Evolutionary conservation across 2,113 vertebrate species (phyloP).

Genomic region (Ramphastos sulfuratus): DNA sequence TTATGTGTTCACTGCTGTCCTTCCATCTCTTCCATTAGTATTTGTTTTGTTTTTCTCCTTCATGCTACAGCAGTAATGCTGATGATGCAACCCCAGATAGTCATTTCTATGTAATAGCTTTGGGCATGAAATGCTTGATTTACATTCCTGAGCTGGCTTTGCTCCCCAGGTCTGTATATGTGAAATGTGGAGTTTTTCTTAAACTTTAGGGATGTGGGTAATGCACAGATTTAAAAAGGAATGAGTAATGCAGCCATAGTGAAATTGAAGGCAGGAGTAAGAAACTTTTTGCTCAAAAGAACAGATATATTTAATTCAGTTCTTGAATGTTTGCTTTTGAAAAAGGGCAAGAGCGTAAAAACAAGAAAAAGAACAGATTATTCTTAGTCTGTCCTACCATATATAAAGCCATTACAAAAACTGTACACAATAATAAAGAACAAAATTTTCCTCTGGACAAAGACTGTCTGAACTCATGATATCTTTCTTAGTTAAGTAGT

Average conservation of each 20-base stretch:
- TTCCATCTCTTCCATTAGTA: slow-evolving; percentile 46
- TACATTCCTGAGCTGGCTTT: slow-evolving; percentile 15
- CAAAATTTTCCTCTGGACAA: neutral
- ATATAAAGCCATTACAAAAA: neutral
- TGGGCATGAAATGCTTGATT: slow-evolving; percentile 45
- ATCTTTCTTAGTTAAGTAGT: neutral
- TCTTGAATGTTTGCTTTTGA: neutral
- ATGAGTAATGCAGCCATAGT: neutral
- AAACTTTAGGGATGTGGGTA: neutral
- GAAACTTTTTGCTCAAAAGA: neutral
- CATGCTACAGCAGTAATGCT: slow-evolving; percentile 70
- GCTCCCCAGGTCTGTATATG: neutral
- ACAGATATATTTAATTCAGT: neutral
- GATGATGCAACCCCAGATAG: slow-evolving; percentile 64
- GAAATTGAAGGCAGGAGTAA: neutral
- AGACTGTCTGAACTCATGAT: neutral
- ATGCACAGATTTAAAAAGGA: neutral
- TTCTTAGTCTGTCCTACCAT: neutral
- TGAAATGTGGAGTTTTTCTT: slow-evolving; percentile 22
- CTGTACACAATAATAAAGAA: neutral
- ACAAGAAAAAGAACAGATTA: neutral
- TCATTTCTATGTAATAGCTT: slow-evolving; percentile 51
- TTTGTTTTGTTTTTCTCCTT: slow-evolving; percentile 69
- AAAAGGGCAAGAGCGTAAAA: neutral
- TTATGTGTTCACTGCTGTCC: slow-evolving; percentile 12